A percentile compares a stretch with the other conserved stretches of the same genome.
Evolutionary conservation across 2,797 vertebrate species (phyloP).

Genomic region (Notamacropus eugenii): DNA sequence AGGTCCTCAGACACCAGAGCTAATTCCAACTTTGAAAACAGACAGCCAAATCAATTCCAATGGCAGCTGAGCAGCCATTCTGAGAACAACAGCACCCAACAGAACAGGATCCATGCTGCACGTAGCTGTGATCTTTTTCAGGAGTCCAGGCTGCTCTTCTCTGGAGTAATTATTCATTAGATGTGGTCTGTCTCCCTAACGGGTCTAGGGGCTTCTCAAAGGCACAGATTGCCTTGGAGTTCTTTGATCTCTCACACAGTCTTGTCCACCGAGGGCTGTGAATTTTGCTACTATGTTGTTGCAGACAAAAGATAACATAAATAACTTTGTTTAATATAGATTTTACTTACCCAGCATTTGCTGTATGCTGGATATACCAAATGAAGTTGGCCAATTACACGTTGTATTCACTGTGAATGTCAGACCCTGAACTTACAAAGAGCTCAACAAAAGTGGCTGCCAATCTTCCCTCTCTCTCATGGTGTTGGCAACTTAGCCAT

Average conservation of each 20-base stretch:
- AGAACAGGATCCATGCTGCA: neutral
- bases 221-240: neutral
- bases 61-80: rapidly evolving
- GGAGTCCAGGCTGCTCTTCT: neutral
- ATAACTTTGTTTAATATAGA: neutral
- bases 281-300: neutral
- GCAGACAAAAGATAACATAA: neutral
- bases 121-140: neutral
- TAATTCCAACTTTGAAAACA: too few relatives aligned
- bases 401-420: neutral
- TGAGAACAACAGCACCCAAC: too few relatives aligned
- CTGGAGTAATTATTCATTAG: neutral
- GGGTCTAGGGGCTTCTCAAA: neutral
- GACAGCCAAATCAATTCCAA: neutral
- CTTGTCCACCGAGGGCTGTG: neutral
- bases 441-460: neutral
- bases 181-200: neutral
- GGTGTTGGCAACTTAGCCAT: neutral
- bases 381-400: neutral
- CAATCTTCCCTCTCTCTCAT: neutral
- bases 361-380: neutral
- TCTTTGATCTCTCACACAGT: neutral
- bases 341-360: neutral
- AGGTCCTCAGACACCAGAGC: neutral
- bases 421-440: neutral